Evolutionary conservation across 2,888 invertebrate genomes (phyloP).

Genomic region (Melitaea athalia): DNA sequence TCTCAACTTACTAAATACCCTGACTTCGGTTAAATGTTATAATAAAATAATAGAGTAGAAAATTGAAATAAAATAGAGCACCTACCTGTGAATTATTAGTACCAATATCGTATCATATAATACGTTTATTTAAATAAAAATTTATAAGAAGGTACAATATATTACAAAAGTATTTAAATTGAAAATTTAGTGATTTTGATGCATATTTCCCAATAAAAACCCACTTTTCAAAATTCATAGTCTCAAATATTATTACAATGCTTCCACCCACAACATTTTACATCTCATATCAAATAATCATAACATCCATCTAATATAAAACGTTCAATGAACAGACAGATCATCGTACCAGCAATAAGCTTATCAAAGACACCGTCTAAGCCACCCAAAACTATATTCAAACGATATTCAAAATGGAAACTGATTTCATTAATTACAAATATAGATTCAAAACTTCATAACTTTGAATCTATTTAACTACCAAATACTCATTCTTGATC

Average conservation of each 20-base stretch:
- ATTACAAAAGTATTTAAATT: too few relatives aligned
- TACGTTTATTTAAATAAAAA: too few relatives aligned
- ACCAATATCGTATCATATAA: too few relatives aligned
- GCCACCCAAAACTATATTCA: slow-evolving; percentile 32
- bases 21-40: not conserved
- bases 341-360: slow-evolving; percentile 15
- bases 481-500: slow-evolving; percentile 47
- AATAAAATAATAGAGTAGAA: not conserved
- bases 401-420: slow-evolving; percentile 41
- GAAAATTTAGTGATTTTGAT: too few relatives aligned
- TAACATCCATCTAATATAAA: slow-evolving; percentile 3
- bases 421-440: slow-evolving; percentile 75
- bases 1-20: not conserved
- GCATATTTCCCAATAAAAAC: too few relatives aligned
- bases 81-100: too few relatives aligned
- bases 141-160: too few relatives aligned
- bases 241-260: not conserved
- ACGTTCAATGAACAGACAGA: slow-evolving; percentile 7
- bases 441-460: slow-evolving; percentile 48
- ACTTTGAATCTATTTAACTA: slow-evolving; percentile 27
- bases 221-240: not conserved
- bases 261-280: not conserved
- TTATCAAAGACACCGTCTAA: slow-evolving; percentile 22
- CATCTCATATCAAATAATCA: not conserved
- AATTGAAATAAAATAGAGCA: not conserved